These are phyloP conservation scores for Nomada fucata DNA, from an alignment of 2,888 invertebrate species.

Conservation along the genomic window DNA sequence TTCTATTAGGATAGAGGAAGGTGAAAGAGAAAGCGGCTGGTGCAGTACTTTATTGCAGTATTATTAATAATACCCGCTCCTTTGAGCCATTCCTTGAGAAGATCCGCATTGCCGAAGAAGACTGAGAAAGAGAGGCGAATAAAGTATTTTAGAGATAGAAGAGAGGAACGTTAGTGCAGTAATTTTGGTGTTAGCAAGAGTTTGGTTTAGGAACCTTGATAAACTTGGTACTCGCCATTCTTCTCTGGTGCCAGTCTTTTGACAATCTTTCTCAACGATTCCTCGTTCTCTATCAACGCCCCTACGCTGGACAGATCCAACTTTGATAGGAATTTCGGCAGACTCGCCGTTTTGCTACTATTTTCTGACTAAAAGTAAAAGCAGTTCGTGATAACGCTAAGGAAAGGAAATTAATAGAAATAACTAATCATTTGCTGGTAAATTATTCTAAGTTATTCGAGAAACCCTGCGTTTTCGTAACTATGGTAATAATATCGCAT, in stretches of 20 bases:
- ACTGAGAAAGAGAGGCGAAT: constrained; percentile 72
- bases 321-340: constrained; percentile 80
- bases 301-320: constrained; percentile 78
- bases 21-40: constrained; percentile 42
- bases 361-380: constrained; percentile 30
- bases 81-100: constrained; percentile 82
- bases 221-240: constrained; percentile 83
- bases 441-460: neutral
- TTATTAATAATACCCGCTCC: constrained; percentile 79
- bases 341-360: constrained; percentile 58
- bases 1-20: constrained; percentile 40
- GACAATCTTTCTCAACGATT: constrained; percentile 79
- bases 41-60: constrained; percentile 44
- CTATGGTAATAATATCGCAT: too few species aligned
- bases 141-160: constrained; percentile 48
- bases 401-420: neutral
- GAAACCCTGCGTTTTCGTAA: neutral
- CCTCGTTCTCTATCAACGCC: constrained; percentile 79
- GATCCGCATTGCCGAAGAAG: constrained; percentile 82
- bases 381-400: neutral
- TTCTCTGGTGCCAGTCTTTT: constrained; percentile 82
- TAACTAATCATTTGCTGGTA: neutral
- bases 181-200: constrained; percentile 59
- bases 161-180: constrained; percentile 11
- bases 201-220: constrained; percentile 77